Percentiles rank a stretch among this genome's conserved stretches.
Conservation (phyloP, 2,888 invertebrate species). For the Junonia oenone region DNA sequence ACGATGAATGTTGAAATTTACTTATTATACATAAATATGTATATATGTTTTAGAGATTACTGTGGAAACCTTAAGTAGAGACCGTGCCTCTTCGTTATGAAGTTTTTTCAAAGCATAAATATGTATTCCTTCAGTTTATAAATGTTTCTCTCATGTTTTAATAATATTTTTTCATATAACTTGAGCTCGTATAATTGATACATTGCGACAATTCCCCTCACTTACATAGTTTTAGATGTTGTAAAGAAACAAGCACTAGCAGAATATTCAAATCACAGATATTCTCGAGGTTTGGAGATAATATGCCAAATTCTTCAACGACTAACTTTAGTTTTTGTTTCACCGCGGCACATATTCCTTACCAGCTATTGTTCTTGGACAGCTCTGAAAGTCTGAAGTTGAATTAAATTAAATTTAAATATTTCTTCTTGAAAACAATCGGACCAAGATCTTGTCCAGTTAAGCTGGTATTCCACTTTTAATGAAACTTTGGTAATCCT, state of each 20-base stretch:
- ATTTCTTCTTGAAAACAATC: too few relatives aligned
- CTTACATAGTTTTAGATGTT: not conserved
- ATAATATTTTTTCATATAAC: not conserved
- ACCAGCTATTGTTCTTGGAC: constrained; percentile 1
- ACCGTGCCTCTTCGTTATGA: too few relatives aligned
- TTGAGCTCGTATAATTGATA: not conserved
- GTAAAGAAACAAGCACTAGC: constrained; percentile 1
- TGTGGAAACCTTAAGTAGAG: too few relatives aligned
- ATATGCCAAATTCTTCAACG: constrained; percentile 15
- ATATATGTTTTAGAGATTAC: too few relatives aligned
- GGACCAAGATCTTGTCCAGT: too few relatives aligned
- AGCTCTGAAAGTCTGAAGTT: too few relatives aligned
- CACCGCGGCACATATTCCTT: constrained; percentile 10
- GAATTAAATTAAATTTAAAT: too few relatives aligned
- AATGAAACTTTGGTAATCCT: constrained; percentile 12
- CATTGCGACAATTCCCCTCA: not conserved
- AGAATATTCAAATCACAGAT: not conserved
- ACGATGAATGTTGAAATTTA: too few relatives aligned
- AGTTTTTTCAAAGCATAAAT: too few relatives aligned
- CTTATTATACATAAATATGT: too few relatives aligned
- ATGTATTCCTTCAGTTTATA: too few relatives aligned
- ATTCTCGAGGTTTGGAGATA: constrained; percentile 17
- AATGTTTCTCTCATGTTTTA: not conserved
- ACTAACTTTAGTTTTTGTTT: constrained; percentile 11
- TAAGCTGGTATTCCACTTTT: constrained; percentile 10